Base-by-base conservation (phyloP, 2,888 invertebrate species). In the Philonicus albiceps region DNA sequence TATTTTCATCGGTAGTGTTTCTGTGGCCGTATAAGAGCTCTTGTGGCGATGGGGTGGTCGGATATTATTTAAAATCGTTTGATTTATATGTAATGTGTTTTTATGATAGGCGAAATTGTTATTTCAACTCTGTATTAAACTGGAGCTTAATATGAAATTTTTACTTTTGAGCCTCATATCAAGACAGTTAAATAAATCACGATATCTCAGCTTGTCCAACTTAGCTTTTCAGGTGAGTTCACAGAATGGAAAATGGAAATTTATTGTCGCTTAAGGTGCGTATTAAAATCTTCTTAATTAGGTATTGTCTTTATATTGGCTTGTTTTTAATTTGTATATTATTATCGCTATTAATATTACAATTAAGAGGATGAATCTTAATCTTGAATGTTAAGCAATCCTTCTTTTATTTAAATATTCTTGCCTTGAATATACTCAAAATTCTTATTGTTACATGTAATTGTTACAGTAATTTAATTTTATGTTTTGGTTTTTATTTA, bases 91-190 rank as follows among this genome's bases (percentile, higher is more conserved):
- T 81, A 30, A 22, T 64, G 64, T 81, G 31, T 64, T 37, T 64
- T 37, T 34, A 37, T 81, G 37, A 81, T 37, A 64, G 81, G 64
- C 81, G 19, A 6, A 81, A 81, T 55, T 81, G 81, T 81, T 55
- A 81, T 64, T 5, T 81, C 81, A 81, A 34, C 55, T 81, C 19
- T 13, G 81, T 64, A 53, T 81, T 81, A 55, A 34, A 43, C 8
- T 13, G 34, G 34, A 81, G 81, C 81, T 64, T 81, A 81, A 81
- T 81, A 64, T 81, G 64, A 64, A 81, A 81, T 81, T 81, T 81
- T 81, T 64, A 34, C 81, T 19, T 37, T 55, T 37, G 81, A 81
- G 37, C 37, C 64, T n/a, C 34, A 81, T 81, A 81, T 37, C 37
- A 80, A 31, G n/a, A 30, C 49, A 53, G 53, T 80, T 75, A 53